These are phyloP conservation scores for Oryzias javanicus DNA, from an alignment of 2,113 vertebrate genomes.

Conservation along the genomic window DNA sequence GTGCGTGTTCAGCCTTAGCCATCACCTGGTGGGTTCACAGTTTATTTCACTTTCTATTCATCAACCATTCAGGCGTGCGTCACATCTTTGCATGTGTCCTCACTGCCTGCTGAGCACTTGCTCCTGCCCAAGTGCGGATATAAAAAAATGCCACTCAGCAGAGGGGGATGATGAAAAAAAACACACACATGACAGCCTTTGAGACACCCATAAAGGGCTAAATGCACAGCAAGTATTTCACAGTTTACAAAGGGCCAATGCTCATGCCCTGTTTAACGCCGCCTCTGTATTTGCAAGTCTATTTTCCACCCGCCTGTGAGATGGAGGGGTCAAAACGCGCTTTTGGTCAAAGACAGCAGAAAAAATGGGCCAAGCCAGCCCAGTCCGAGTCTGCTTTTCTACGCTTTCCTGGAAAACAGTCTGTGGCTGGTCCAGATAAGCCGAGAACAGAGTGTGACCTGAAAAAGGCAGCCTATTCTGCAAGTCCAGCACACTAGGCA, in stretches of 20 bases:
- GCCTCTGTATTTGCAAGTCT: constrained; percentile 26
- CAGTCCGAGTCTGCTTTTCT: constrained; percentile 38
- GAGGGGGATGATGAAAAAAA: constrained; percentile 27
- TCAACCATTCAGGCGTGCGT: constrained; percentile 46
- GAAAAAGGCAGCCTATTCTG: constrained; percentile 44
- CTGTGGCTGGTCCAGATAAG: constrained; percentile 72
- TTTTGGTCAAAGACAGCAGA: constrained; percentile 49
- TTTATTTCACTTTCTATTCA: constrained; percentile 55
- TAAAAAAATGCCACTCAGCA: constrained; percentile 50
- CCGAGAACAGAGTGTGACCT: constrained; percentile 63
- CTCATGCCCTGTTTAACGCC: constrained; percentile 23
- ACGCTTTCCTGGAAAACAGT: constrained; percentile 62
- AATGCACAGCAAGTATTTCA: constrained; percentile 39
- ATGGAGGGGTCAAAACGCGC: constrained; percentile 40
- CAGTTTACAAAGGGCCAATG: constrained; percentile 17
- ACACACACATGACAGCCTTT: constrained; percentile 17
- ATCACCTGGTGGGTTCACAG: constrained; percentile 39
- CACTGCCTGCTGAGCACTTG: constrained; percentile 31
- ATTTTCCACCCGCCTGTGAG: constrained; percentile 22
- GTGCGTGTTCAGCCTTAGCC: constrained; percentile 15
- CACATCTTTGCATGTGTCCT: constrained; percentile 63
- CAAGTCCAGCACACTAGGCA: constrained; percentile 44
- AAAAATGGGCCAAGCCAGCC: constrained; percentile 50
- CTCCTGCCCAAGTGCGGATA: constrained; percentile 62
- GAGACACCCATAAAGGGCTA: constrained; percentile 53